Percentiles rank a stretch among this genome's conserved stretches.
phyloP scores from a whole-genome alignment of 2,113 vertebrate genomes.

The Oreochromis spilurus region DNA sequence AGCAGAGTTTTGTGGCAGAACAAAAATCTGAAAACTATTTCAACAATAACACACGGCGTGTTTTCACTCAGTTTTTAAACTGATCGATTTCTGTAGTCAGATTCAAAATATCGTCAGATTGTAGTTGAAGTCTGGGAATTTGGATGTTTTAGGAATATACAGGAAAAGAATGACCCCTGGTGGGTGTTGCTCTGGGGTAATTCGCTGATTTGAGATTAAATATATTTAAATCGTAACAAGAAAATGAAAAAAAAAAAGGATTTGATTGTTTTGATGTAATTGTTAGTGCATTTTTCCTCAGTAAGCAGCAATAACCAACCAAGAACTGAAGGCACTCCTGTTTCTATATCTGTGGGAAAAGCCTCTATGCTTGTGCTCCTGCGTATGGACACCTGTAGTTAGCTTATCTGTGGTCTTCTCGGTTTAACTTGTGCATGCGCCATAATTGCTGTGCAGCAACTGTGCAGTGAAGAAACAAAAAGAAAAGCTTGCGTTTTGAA shows the following conservation, averaged over 20 bases:
- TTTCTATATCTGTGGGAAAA: not conserved
- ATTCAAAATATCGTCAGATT: not conserved
- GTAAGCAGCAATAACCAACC: rapidly evolving
- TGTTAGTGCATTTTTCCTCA: not conserved
- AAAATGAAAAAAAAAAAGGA: not conserved
- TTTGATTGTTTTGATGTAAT: not conserved
- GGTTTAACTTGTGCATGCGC: rapidly evolving
- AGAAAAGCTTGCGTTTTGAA: not conserved
- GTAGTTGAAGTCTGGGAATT: not conserved
- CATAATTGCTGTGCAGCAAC: not conserved
- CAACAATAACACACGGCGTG: not conserved
- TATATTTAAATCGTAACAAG: not conserved
- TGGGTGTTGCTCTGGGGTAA: no score
- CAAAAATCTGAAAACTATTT: not conserved
- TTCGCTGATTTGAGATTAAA: not conserved
- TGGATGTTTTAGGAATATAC: not conserved
- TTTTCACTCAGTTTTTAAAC: not conserved
- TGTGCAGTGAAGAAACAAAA: not conserved
- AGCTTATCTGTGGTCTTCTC: not conserved
- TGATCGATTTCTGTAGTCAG: not conserved
- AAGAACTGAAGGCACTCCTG: not conserved
- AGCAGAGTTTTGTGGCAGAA: not conserved
- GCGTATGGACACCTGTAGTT: rapidly evolving
- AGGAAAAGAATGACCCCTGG: not conserved
- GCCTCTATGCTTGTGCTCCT: not conserved